Evolutionary conservation across 1,140 invertebrate species (phyloP).

Genomic region (Thalassaphorura encarpata): DNA sequence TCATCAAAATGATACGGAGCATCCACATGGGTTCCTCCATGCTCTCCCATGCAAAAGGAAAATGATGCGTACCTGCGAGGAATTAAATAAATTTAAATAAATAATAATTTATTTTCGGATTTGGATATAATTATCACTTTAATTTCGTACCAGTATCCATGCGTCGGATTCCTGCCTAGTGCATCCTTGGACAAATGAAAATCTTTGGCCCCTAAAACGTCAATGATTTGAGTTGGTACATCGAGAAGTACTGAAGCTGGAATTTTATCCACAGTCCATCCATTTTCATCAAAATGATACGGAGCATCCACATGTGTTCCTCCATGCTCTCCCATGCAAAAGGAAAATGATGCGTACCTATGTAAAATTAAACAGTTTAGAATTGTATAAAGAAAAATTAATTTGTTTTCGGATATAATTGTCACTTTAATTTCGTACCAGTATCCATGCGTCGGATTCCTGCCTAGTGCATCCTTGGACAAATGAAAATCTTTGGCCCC

Average conservation of each 20-base stretch:
- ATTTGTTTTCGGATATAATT: neutral
- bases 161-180: neutral
- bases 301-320: slow-evolving; percentile 59
- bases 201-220: slow-evolving; percentile 17
- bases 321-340: slow-evolving; percentile 44
- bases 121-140: neutral
- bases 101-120: too few relatives aligned
- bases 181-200: slow-evolving; percentile 21
- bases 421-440: slow-evolving; percentile 13
- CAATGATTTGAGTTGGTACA: slow-evolving; percentile 20
- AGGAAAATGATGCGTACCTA: slow-evolving; percentile 26
- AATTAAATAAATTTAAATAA: neutral
- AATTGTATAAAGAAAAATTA: neutral
- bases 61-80: slow-evolving; percentile 17
- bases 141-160: slow-evolving; percentile 15
- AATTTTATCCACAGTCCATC: slow-evolving; percentile 49
- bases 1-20: slow-evolving; percentile 16
- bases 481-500: slow-evolving; percentile 15
- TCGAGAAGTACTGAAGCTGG: slow-evolving; percentile 47
- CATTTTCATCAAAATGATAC: slow-evolving; percentile 47
- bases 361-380: neutral
- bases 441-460: neutral
- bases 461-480: slow-evolving; percentile 10
- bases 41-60: slow-evolving; percentile 38
- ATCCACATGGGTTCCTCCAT: slow-evolving; percentile 43